Percentiles rank a stretch among this genome's conserved stretches.
These are phyloP conservation scores for Telmatherina bonti DNA, from an alignment of 2,797 vertebrate genomes.

Conservation along the genomic window DNA sequence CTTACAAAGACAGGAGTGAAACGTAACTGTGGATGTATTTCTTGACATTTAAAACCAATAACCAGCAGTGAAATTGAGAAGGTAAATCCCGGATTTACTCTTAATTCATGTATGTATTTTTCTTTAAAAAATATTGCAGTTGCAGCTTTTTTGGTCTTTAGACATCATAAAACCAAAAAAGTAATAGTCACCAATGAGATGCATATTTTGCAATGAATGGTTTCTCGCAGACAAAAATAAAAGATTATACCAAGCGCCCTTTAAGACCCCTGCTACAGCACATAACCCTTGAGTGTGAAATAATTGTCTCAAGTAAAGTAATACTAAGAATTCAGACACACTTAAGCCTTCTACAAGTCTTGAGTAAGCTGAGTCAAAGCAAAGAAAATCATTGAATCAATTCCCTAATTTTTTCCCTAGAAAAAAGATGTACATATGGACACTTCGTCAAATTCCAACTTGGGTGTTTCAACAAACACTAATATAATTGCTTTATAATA, in stretches of 20 bases:
- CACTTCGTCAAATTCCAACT: neutral
- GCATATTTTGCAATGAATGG: neutral
- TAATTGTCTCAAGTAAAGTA: too few relatives aligned
- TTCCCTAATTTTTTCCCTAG: neutral
- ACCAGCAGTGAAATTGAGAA: neutral
- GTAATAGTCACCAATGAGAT: too few relatives aligned
- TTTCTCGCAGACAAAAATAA: neutral
- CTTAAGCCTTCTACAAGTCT: neutral
- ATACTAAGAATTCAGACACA: neutral
- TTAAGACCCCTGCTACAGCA: neutral
- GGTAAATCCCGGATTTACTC: too few relatives aligned
- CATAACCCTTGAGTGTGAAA: neutral
- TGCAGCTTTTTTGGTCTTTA: too few relatives aligned
- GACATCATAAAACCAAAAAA: too few relatives aligned
- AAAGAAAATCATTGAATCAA: neutral
- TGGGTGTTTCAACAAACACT: neutral
- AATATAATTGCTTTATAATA: neutral
- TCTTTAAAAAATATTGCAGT: too few relatives aligned
- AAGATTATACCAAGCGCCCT: neutral
- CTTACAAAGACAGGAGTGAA: too few relatives aligned
- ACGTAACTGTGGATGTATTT: too few relatives aligned
- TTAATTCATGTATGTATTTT: too few relatives aligned
- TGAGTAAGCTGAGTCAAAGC: neutral
- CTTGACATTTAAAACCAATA: neutral
- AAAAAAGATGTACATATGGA: neutral